Evolutionary conservation across 2,797 vertebrate species (phyloP), one percentile per base, ranked within the genome.

Genomic region (Cossypha polioptera): DNA sequence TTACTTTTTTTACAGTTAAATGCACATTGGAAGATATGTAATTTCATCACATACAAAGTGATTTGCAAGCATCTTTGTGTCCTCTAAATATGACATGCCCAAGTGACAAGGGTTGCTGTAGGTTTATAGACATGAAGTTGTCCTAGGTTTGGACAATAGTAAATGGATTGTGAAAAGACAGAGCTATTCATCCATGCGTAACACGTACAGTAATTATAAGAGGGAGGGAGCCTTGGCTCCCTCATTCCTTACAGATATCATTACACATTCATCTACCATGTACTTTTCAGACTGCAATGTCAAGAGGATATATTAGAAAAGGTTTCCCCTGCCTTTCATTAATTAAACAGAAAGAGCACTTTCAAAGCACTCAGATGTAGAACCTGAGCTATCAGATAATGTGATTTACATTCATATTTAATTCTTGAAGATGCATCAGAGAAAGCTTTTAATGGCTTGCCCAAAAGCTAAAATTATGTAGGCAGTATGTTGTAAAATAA

Each of bases 341-440:
- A 94, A 81, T 81, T 90, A 92, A 92, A 73, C 53, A 66, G 61
- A 45, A 86, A 79, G 59, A 88, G 42, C 55, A 53, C 55, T 93
- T 94, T 81, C 55, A 92, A 61, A 90, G 75, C 68, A 83, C 78
- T 86, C 40, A 74, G 80, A 45, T 57, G 19, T 59, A 83, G 68
- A 87, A 85, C 22, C 28, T 88, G 58, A 88, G 54, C 47, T 75
- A 84, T 73, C 51, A 74, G 80, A 73, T 84, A 65, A 94, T 79
- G 80, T 79, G 51, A 79, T 86, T 88, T 50, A 43, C 90, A 85
- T 95, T 95, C 83, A 74, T 94, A 85, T 91, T 93, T 95, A 90
- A 93, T 93, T 95, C 77, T 48, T 79, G 36, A 90, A 45, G 51
- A 63, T 59, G 26, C 43, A 59, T 68, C 35, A 59, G 48, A 69